Percentiles rank a stretch among this genome's conserved stretches.
These are phyloP conservation scores for Zaprionus taronus DNA, from an alignment of 1,140 invertebrate species.

Conservation along the genomic window DNA sequence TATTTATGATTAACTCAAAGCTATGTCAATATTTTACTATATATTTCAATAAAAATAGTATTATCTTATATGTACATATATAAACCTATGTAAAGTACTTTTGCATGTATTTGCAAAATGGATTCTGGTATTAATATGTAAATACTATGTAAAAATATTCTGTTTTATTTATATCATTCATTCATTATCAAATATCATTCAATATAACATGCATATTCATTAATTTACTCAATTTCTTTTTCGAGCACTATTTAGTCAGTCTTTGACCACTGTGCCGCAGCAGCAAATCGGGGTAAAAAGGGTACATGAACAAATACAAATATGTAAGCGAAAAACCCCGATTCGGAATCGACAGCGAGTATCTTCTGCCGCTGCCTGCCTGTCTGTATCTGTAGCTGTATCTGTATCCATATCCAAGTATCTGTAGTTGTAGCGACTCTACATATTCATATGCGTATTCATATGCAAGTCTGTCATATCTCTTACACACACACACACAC, in stretches of 20 bases:
- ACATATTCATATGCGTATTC: constrained; percentile 31
- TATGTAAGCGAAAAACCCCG: constrained; percentile 56
- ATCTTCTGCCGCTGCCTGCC: constrained; percentile 47
- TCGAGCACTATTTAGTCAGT: background rate
- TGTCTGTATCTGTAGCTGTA: constrained; percentile 31
- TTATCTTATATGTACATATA: too few species aligned
- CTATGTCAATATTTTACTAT: too few species aligned
- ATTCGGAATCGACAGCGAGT: constrained; percentile 55
- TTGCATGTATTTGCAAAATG: too few species aligned
- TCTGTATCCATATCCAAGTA: constrained; percentile 35
- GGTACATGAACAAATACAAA: constrained; percentile 56
- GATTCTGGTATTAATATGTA: too few species aligned
- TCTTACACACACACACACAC: constrained; percentile 20
- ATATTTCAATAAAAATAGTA: too few species aligned
- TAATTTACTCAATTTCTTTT: background rate
- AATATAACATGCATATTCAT: too few species aligned
- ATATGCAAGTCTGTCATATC: constrained; percentile 49
- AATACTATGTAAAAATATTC: too few species aligned
- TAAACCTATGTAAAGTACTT: too few species aligned
- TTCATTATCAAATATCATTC: too few species aligned
- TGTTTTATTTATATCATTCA: background rate
- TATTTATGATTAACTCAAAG: too few species aligned
- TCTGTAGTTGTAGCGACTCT: constrained; percentile 5
- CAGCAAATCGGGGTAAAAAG: constrained; percentile 47
- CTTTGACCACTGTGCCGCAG: constrained; percentile 23